Conservation (phyloP, 2,113 vertebrate species). For the Epinephelus lanceolatus region DNA sequence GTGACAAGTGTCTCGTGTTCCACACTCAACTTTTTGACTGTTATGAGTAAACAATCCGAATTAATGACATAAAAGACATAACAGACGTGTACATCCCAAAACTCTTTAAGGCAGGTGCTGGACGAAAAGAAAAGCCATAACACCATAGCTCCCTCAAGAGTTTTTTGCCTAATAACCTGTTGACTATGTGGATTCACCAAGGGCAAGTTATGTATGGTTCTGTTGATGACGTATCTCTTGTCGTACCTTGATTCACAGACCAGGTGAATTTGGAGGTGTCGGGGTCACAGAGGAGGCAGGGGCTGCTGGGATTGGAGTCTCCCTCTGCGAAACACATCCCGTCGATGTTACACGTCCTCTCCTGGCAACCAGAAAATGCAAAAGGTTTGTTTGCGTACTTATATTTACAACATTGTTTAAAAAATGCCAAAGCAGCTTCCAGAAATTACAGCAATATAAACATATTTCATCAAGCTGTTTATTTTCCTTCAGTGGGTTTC, state of each 20-base stretch:
- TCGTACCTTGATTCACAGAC: constrained; percentile 85
- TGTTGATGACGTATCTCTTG: neutral
- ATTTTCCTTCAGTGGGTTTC: neutral
- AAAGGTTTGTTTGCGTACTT: constrained; percentile 1
- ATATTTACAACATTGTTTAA: constrained; percentile 1
- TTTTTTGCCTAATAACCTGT: neutral
- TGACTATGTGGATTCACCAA: too few relatives aligned
- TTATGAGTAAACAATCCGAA: too few relatives aligned
- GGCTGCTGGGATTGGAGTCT: constrained; percentile 80
- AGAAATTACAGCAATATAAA: neutral
- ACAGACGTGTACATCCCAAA: too few relatives aligned
- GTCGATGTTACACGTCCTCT: constrained; percentile 83
- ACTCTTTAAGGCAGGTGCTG: too few relatives aligned
- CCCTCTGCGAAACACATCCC: constrained; percentile 84
- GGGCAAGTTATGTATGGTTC: neutral
- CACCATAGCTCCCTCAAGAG: too few relatives aligned
- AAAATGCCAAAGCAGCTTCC: neutral
- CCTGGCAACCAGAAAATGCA: constrained; percentile 60
- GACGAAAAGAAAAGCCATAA: too few relatives aligned
- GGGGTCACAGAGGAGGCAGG: constrained; percentile 83
- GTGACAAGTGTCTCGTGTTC: too few relatives aligned
- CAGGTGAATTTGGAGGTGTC: constrained; percentile 81
- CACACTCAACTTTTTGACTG: too few relatives aligned
- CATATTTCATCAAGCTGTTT: neutral
- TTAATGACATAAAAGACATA: too few relatives aligned